These are phyloP conservation scores for Hybos culiciformis DNA, from an alignment of 2,888 invertebrate species.

Conservation along the genomic window DNA sequence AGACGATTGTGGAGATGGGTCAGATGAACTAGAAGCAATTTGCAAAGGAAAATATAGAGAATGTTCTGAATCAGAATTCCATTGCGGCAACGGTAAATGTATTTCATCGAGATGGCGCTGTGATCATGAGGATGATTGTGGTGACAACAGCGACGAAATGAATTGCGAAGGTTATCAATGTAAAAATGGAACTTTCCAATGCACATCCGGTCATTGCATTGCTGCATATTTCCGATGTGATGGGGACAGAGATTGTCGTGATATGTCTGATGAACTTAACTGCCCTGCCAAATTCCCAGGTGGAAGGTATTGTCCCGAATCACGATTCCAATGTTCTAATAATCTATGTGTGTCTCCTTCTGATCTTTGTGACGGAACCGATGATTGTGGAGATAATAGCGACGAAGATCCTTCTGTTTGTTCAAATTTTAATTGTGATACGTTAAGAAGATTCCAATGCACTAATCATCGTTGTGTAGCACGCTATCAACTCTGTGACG, in stretches of 20 bases:
- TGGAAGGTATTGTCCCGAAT: slow-evolving; percentile 78
- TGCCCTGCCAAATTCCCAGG: slow-evolving; percentile 82
- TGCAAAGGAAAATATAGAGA: slow-evolving; percentile 75
- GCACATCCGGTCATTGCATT: slow-evolving; percentile 84
- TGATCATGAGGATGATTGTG: slow-evolving; percentile 93
- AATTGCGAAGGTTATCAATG: slow-evolving; percentile 73
- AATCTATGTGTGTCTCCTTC: slow-evolving; percentile 80
- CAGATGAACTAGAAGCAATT: slow-evolving; percentile 69
- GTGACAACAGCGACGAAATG: slow-evolving; percentile 83
- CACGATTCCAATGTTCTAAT: slow-evolving; percentile 83
- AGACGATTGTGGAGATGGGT: slow-evolving; percentile 91
- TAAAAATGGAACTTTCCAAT: slow-evolving; percentile 84
- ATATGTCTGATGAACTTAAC: slow-evolving; percentile 77
- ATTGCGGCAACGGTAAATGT: slow-evolving; percentile 76
- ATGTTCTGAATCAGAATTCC: slow-evolving; percentile 88
- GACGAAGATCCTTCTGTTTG: slow-evolving; percentile 74
- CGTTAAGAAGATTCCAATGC: slow-evolving; percentile 75
- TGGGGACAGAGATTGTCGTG: slow-evolving; percentile 77
- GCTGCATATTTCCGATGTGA: slow-evolving; percentile 79
- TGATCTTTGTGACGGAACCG: slow-evolving; percentile 84
- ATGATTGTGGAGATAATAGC: slow-evolving; percentile 84
- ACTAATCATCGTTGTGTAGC: slow-evolving; percentile 77
- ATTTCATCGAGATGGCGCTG: slow-evolving; percentile 88
- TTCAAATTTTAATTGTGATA: slow-evolving; percentile 74
- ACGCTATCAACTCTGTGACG: slow-evolving; percentile 78